These are phyloP conservation scores for Dasysyrphus tricinctus DNA, from an alignment of 2,888 invertebrate species.

Conservation along the genomic window DNA sequence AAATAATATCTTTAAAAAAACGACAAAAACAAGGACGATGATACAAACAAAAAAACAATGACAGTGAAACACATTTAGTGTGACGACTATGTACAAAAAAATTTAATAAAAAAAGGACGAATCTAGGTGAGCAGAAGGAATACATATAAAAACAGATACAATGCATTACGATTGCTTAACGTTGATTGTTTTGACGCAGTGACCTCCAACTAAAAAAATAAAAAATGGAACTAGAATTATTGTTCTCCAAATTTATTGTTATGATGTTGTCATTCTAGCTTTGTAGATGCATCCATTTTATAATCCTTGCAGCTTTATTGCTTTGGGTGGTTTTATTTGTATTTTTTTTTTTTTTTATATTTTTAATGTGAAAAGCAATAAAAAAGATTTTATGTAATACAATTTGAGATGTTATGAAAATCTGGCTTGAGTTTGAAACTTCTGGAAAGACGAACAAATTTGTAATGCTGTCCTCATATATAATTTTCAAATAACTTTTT, in stretches of 20 bases:
- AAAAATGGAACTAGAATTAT: conserved; percentile 31
- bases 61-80: conserved; percentile 41
- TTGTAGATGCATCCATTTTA: conserved; percentile 51
- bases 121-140: conserved; percentile 31
- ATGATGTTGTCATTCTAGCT: conserved; percentile 56
- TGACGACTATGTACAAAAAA: conserved; percentile 4
- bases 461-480: not conserved
- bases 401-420: not conserved
- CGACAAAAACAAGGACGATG: conserved; percentile 51
- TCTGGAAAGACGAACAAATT: not conserved
- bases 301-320: conserved; percentile 24
- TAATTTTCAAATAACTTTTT: not conserved
- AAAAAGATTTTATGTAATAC: conserved; percentile 34
- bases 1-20: conserved; percentile 46
- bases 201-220: conserved; percentile 54
- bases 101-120: conserved; percentile 46
- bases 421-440: not conserved
- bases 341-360: not conserved
- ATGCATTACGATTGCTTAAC: conserved; percentile 57
- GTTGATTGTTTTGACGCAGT: conserved; percentile 74
- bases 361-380: conserved; percentile 11
- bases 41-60: conserved; percentile 44
- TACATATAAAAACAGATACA: conserved; percentile 46
- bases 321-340: no score
- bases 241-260: conserved; percentile 63